These are phyloP conservation scores for Petaurus breviceps DNA, from an alignment of 2,113 vertebrate species.

Conservation along the genomic window DNA sequence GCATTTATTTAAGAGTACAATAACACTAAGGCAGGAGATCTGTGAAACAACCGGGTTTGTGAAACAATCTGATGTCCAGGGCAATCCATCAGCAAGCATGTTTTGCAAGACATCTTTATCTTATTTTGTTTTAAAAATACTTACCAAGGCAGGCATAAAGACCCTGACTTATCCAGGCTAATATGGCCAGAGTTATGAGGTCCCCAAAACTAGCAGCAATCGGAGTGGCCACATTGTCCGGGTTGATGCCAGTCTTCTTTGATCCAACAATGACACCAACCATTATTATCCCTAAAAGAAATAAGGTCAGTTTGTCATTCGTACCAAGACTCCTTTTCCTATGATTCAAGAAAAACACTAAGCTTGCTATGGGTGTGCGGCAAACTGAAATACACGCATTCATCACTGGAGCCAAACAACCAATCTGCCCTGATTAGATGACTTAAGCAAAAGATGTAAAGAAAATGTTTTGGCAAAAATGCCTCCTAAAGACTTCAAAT, in stretches of 20 bases:
- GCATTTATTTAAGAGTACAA: too few relatives aligned
- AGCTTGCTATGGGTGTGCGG: background rate
- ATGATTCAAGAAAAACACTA: slow-evolving; percentile 44
- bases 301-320: slow-evolving; percentile 14
- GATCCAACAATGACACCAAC: slow-evolving; percentile 98
- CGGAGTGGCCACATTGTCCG: slow-evolving; percentile 97
- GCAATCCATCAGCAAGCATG: too few relatives aligned
- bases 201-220: slow-evolving; percentile 98
- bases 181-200: slow-evolving; percentile 96
- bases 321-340: slow-evolving; percentile 26
- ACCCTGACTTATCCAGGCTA: slow-evolving; percentile 98
- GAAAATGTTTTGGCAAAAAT: slow-evolving; percentile 36
- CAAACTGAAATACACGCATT: background rate
- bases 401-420: background rate
- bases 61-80: too few relatives aligned
- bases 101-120: background rate
- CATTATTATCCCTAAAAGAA: slow-evolving; percentile 94
- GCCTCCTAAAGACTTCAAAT: slow-evolving; percentile 39
- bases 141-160: slow-evolving; percentile 96
- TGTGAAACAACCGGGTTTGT: too few relatives aligned
- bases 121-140: slow-evolving; percentile 54
- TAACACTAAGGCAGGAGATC: too few relatives aligned
- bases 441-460: slow-evolving; percentile 45
- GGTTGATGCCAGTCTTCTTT: slow-evolving; percentile 98
- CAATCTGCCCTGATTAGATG: slow-evolving; percentile 19